Percentiles rank a stretch among this genome's conserved stretches.
These are phyloP conservation scores for Lophotriccus pileatus DNA, from an alignment of 2,797 vertebrate genomes.

Conservation along the genomic window DNA sequence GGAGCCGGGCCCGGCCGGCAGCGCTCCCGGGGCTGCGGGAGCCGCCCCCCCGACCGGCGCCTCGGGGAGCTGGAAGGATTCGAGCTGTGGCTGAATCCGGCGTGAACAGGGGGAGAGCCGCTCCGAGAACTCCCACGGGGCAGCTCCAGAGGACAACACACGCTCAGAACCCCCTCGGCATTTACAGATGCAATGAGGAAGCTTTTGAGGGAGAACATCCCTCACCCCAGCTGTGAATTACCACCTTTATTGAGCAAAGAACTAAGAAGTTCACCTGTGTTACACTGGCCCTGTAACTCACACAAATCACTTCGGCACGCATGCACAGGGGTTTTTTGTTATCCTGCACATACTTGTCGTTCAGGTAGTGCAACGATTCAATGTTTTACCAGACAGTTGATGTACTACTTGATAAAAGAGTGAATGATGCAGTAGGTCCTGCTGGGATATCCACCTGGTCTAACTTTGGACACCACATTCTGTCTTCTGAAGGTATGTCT, in stretches of 20 bases:
- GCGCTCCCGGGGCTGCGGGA: neutral
- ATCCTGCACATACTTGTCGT: neutral
- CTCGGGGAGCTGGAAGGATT: accelerated
- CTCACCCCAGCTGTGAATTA: neutral
- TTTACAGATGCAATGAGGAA: neutral
- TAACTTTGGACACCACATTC: too few relatives aligned
- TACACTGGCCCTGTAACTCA: neutral
- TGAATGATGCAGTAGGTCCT: neutral
- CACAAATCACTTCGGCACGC: neutral
- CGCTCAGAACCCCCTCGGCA: neutral
- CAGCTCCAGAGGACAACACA: neutral
- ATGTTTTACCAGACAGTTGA: neutral
- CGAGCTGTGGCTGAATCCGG: accelerated
- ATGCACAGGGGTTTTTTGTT: neutral
- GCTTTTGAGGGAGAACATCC: neutral
- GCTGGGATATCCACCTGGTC: neutral
- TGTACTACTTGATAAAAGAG: accelerated
- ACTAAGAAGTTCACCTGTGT: neutral
- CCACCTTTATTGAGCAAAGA: neutral
- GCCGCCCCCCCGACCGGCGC: neutral
- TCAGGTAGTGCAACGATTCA: neutral
- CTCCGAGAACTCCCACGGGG: neutral
- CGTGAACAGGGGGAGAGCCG: neutral
- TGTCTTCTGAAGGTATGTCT: neutral
- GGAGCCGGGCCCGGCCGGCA: neutral